Evolutionary conservation across 2,888 invertebrate species (phyloP).

Genomic region (Agrotis ipsilon): DNA sequence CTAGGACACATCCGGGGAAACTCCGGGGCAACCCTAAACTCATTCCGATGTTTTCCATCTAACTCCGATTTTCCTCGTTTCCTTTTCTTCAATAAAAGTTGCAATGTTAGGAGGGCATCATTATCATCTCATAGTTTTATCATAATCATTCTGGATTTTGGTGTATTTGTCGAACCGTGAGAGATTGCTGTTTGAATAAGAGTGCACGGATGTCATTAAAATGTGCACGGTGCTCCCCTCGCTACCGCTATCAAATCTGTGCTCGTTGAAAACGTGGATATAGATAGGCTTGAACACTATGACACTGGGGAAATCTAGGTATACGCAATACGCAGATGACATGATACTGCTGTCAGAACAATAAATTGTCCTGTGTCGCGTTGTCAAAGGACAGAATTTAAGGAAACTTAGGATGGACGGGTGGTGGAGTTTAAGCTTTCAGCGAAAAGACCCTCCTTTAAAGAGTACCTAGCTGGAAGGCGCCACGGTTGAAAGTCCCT

Average conservation of each 20-base stretch:
- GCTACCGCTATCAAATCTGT: background rate
- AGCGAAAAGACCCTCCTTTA: too few species aligned
- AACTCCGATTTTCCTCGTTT: background rate
- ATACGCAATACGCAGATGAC: too few species aligned
- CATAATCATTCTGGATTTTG: background rate
- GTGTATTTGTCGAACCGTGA: background rate
- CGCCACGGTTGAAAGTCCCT: too few species aligned
- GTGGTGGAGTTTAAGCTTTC: too few species aligned
- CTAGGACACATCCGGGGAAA: too few species aligned
- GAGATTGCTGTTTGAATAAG: background rate
- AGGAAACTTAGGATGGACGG: background rate
- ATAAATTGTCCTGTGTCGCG: background rate
- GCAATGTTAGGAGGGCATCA: background rate
- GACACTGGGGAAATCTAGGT: too few species aligned
- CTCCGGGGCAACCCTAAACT: too few species aligned
- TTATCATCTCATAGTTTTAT: background rate
- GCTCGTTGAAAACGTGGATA: background rate
- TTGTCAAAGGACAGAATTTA: background rate
- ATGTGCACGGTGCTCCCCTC: conserved; percentile 3
- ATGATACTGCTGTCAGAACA: background rate
- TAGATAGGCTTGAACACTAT: background rate
- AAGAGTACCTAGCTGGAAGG: too few species aligned
- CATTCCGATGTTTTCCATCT: conserved; percentile 5
- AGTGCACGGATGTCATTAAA: conserved; percentile 6
- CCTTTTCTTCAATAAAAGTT: background rate